A percentile compares a stretch with the other conserved stretches of the same genome.
Conservation (phyloP, 1,140 invertebrate species). For the Neuroterus valhalla region DNA sequence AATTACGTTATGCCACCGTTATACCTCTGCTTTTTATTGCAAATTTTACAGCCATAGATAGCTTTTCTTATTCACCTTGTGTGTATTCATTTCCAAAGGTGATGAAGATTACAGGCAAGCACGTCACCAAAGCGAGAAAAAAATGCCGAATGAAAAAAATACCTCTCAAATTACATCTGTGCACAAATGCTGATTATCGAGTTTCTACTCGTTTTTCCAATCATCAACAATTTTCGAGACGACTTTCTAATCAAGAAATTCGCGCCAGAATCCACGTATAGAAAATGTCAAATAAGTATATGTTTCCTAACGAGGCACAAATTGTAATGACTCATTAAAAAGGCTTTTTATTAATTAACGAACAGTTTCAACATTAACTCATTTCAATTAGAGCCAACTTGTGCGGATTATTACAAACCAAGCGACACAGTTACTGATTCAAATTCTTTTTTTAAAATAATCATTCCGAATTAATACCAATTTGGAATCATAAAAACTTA, state of each 20-base stretch:
- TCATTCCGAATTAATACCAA: too few relatives aligned
- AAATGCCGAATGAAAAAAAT: not conserved
- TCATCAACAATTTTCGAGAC: not conserved
- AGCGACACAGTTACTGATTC: not conserved
- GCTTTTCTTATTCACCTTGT: not conserved
- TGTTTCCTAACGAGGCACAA: not conserved
- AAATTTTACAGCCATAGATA: not conserved
- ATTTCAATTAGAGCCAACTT: slow-evolving; percentile 1
- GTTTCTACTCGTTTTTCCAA: not conserved
- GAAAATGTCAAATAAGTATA: not conserved
- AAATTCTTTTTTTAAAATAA: too few relatives aligned
- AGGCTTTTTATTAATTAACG: not conserved
- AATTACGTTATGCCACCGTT: not conserved
- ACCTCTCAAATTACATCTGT: not conserved
- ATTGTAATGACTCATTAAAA: not conserved
- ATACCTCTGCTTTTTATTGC: not conserved
- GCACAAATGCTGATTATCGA: not conserved
- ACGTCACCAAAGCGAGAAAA: not conserved
- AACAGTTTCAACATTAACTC: not conserved
- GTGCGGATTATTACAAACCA: not conserved
- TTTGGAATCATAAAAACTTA: too few relatives aligned
- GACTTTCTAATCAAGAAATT: not conserved
- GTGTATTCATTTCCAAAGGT: not conserved
- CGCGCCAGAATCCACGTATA: not conserved
- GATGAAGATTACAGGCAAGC: not conserved